phyloP scores from a whole-genome alignment of 2,797 vertebrate species.

The Acrocephalus scirpaceus region DNA sequence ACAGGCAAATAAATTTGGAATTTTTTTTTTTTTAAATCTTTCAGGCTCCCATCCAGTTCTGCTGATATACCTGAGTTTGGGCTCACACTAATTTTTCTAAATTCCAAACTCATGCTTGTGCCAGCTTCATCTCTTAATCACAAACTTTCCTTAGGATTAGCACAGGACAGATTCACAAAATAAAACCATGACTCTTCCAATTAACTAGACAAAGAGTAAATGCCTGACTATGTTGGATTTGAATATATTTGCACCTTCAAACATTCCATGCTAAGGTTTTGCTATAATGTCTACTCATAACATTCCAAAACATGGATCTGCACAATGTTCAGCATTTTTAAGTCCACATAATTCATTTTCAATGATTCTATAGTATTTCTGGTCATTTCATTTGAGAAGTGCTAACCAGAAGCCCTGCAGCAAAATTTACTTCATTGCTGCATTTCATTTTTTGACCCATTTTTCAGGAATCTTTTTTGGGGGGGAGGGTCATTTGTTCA shows the following conservation, averaged over 20 bases:
- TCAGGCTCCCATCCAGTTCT: background rate
- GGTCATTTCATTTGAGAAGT: background rate
- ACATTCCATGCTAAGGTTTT: background rate
- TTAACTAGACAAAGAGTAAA: background rate
- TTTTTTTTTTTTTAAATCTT: background rate
- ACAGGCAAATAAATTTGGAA: background rate
- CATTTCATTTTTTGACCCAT: background rate
- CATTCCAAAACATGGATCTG: background rate
- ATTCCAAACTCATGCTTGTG: background rate
- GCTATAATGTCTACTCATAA: background rate
- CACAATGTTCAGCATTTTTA: background rate
- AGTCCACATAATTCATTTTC: background rate
- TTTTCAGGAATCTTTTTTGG: background rate
- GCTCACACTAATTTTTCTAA: background rate
- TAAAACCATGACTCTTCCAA: background rate
- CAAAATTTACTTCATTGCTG: background rate
- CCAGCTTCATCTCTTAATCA: background rate
- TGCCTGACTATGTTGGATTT: background rate
- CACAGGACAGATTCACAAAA: background rate
- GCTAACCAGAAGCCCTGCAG: background rate
- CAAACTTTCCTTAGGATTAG: background rate
- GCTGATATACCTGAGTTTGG: background rate
- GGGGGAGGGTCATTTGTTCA: rapidly evolving
- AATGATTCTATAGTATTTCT: background rate
- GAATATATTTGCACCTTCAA: background rate